Base-by-base conservation (phyloP, 2,113 vertebrate species). In the Grallaria varia region DNA sequence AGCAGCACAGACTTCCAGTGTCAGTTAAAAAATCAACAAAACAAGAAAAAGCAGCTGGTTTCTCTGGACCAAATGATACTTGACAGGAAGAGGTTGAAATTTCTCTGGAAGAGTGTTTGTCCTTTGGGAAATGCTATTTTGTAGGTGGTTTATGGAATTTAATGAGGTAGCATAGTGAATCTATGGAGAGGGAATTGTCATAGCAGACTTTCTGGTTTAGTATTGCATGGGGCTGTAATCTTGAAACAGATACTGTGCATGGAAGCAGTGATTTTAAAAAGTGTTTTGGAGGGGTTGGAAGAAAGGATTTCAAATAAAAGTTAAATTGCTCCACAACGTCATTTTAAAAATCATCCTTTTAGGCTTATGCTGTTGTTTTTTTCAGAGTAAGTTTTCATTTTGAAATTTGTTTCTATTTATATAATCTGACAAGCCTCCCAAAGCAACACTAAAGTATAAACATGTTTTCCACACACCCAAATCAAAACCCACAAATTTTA, bases 101-200 rank as follows among this genome's bases (percentile, higher is more conserved):
- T 68, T 78, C 72, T 63, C 77, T 56, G 84, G 67, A 77, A 92
- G 50, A 88, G 35, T 0, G 1, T 62, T 74, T 81, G 55, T 84
- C 94, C 83, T 80, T 49, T 82, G 91, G 87, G 94, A 95, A 89
- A 72, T 68, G 73, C n/a, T 60, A 1, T 75, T 96, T 82, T 84
- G 76, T 92, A 16, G 40, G 79, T 84, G 83, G 76, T 30, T 77
- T 39, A 21, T 86, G 75, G 73, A 88, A 84, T 92, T 92, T 88
- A 93, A 92, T 95, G 95, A 95, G 63, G 59, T 28, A 24, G 83
- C 3, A 0, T 10, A 55, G 79, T 25, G 79, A 42, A 77, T 35
- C 19, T 77, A 3, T 15, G 45, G 88, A 66, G 93, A 39, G 86
- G 63, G 81, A 66, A 66, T 69, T 80, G 85, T 68, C 67, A 30